Evolutionary conservation across 1,140 invertebrate genomes (phyloP).

Genomic region (Diachasma alloeum): DNA sequence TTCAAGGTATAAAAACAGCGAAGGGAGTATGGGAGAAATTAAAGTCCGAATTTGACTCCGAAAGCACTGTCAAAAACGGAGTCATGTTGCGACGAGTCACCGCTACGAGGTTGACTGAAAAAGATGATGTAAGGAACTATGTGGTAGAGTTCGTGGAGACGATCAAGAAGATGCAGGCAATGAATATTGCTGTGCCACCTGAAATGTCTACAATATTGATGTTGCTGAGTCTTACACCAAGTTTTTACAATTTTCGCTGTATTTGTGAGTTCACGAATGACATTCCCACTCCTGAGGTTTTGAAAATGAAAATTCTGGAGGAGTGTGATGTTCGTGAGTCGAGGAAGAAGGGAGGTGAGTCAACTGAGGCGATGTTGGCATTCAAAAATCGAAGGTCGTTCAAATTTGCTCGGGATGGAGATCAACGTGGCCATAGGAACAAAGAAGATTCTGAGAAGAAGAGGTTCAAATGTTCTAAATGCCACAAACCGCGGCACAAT

Average conservation of each 20-base stretch:
- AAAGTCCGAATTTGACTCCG: neutral
- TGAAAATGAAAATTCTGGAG: neutral
- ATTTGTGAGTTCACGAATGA: neutral
- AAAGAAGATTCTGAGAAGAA: neutral
- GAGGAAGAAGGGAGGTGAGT: no score
- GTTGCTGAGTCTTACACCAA: neutral
- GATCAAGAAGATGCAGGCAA: neutral
- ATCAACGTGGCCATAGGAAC: no score
- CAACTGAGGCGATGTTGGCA: neutral
- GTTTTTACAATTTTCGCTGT: constrained; percentile 13
- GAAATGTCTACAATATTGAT: neutral
- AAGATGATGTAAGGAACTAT: neutral
- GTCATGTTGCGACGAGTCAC: neutral
- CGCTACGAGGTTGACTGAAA: neutral
- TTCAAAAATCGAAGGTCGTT: no score
- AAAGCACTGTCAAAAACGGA: neutral
- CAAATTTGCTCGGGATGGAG: neutral
- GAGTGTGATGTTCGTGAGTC: constrained; percentile 10
- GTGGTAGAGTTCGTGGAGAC: neutral
- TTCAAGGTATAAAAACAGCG: neutral
- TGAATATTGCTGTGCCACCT: neutral
- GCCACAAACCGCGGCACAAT: neutral
- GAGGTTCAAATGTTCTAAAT: neutral
- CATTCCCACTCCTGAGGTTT: neutral
- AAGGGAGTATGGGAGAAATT: neutral